A percentile compares a stretch with the other conserved stretches of the same genome.
Conservation (phyloP, 2,113 vertebrate genomes). For the Alexandromys fortis region DNA sequence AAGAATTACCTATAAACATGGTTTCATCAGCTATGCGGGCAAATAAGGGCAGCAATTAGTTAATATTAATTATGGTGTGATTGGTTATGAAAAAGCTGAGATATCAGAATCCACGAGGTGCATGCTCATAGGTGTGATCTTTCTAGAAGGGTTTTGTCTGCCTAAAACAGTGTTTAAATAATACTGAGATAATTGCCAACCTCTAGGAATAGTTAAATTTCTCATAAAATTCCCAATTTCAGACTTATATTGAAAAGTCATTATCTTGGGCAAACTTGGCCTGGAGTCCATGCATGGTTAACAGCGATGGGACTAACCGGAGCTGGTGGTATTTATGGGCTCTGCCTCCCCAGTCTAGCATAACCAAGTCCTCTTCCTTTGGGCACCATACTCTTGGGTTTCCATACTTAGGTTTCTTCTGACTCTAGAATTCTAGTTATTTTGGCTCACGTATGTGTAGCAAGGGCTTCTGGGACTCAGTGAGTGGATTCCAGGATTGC, state of each 20-base stretch:
- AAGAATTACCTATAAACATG: constrained; percentile 1
- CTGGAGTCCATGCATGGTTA: neutral
- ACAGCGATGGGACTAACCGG: neutral
- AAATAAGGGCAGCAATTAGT: neutral
- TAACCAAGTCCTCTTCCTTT: neutral
- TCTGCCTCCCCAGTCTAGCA: neutral
- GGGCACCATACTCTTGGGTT: neutral
- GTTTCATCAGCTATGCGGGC: neutral
- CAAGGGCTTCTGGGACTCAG: constrained; percentile 36
- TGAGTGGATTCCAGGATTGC: neutral
- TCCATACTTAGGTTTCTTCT: neutral
- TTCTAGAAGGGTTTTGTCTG: constrained; percentile 39
- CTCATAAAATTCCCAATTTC: constrained; percentile 52
- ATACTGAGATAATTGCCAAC: constrained; percentile 51
- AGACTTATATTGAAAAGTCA: constrained; percentile 60
- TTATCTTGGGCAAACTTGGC: constrained; percentile 49
- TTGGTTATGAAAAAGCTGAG: neutral
- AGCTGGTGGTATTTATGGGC: neutral
- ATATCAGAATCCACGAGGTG: neutral
- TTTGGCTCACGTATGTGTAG: neutral
- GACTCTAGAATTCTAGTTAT: neutral
- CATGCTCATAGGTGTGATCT: neutral
- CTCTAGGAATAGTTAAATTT: constrained; percentile 61
- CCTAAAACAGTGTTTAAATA: constrained; percentile 54
- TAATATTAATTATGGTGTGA: neutral